Evolutionary conservation across 2,888 invertebrate genomes (phyloP).

Genomic region (Bombyx huttoni): DNA sequence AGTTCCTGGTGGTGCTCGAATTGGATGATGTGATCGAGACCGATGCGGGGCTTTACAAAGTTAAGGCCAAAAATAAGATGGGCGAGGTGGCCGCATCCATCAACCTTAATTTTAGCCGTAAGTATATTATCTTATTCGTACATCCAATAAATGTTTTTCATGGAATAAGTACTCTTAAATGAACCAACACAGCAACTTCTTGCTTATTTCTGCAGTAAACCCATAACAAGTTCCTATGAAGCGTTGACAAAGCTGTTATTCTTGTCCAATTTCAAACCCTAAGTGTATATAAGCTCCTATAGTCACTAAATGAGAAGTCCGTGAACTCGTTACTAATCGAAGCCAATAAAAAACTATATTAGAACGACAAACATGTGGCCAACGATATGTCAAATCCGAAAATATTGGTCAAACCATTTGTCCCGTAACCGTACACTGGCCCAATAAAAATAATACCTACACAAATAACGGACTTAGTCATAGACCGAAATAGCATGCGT

Average conservation of each 20-base stretch:
- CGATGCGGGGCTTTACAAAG: constrained; percentile 96
- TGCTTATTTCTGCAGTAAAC: too few relatives aligned
- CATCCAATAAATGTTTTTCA: too few relatives aligned
- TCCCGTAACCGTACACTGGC: constrained; percentile 41
- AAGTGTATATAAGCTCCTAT: too few relatives aligned
- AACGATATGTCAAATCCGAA: constrained; percentile 20
- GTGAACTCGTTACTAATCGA: too few relatives aligned
- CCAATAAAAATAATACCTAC: constrained; percentile 42
- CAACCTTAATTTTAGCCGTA: constrained; percentile 97
- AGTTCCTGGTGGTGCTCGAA: constrained; percentile 92
- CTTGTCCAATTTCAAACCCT: too few relatives aligned
- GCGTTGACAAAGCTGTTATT: too few relatives aligned
- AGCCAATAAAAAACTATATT: constrained; percentile 4
- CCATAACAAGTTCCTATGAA: too few relatives aligned
- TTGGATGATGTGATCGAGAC: constrained; percentile 96
- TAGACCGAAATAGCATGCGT: constrained; percentile 43
- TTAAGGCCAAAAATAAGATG: constrained; percentile 96
- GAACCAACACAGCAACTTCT: too few relatives aligned
- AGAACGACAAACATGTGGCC: constrained; percentile 3
- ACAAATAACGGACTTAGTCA: constrained; percentile 56
- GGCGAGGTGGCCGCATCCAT: constrained; percentile 98
- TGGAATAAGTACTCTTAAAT: too few relatives aligned
- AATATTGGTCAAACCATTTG: constrained; percentile 33
- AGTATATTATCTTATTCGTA: constrained; percentile 60
- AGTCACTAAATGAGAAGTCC: too few relatives aligned